Conservation (phyloP, 2,113 vertebrate species). For the Irena cyanogastra region DNA sequence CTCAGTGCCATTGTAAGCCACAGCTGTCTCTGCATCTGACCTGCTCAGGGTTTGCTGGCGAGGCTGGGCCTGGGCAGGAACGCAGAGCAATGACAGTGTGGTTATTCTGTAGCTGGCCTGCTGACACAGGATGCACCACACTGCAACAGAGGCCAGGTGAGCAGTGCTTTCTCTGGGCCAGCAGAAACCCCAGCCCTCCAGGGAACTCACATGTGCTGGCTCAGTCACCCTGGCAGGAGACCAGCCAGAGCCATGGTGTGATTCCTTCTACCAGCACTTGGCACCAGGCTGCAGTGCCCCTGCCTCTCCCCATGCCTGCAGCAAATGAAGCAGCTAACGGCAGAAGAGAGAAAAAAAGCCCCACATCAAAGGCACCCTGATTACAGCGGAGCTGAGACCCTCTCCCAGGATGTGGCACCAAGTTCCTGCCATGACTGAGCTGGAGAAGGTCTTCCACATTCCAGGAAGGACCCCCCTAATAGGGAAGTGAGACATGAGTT, state of each 20-base stretch:
- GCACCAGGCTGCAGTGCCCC: background rate
- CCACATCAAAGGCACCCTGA: background rate
- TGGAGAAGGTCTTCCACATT: background rate
- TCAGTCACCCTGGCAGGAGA: fast-evolving
- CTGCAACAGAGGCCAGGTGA: background rate
- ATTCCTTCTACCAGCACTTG: fast-evolving
- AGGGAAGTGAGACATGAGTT: background rate
- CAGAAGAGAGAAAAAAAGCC: background rate
- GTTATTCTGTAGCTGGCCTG: background rate
- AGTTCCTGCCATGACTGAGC: background rate
- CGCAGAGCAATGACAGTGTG: fast-evolving
- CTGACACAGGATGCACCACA: background rate
- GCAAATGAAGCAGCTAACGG: background rate
- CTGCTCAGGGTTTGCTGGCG: background rate
- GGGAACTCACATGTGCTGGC: fast-evolving
- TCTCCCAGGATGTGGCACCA: background rate
- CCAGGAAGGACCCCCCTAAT: background rate
- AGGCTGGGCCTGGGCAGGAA: background rate
- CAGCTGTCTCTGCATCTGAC: background rate
- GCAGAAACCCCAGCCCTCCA: background rate
- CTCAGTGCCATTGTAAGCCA: background rate
- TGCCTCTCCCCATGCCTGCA: background rate
- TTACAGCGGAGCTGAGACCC: background rate
- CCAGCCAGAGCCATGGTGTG: background rate
- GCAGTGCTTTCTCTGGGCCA: background rate